phyloP scores from a whole-genome alignment of 2,888 invertebrate species.

The Scaptomyza flava region DNA sequence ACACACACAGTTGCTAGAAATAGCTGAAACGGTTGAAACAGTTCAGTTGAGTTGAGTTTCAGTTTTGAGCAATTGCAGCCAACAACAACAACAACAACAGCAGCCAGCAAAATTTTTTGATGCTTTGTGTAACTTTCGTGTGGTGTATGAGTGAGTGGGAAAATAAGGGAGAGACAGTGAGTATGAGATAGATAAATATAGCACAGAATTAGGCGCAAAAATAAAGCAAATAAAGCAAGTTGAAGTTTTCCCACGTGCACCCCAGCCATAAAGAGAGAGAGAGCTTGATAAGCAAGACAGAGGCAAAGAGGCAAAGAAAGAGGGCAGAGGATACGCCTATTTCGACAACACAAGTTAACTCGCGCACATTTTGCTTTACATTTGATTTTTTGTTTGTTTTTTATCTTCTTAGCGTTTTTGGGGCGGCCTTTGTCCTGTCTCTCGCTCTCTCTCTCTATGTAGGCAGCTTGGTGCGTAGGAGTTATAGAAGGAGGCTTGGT shows the following conservation, averaged over 20 bases:
- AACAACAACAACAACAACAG: slow-evolving; percentile 12
- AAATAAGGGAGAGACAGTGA: not conserved
- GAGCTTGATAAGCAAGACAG: no score
- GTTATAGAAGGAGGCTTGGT: not conserved
- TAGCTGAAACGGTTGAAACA: slow-evolving; percentile 44
- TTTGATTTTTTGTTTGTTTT: slow-evolving; percentile 14
- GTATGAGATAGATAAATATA: slow-evolving; percentile 16
- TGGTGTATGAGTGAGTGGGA: slow-evolving; percentile 8
- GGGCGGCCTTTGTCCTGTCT: not conserved
- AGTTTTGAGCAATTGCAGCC: slow-evolving; percentile 60
- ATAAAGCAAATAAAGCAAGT: slow-evolving; percentile 68
- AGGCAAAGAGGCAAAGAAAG: not conserved
- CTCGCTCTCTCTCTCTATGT: not conserved
- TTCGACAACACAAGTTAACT: slow-evolving; percentile 66
- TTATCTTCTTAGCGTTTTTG: slow-evolving; percentile 10
- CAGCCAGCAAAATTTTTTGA: slow-evolving; percentile 56
- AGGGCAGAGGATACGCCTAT: slow-evolving; percentile 19
- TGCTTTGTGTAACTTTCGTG: slow-evolving; percentile 65
- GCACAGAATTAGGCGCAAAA: slow-evolving; percentile 71
- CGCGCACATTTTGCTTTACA: slow-evolving; percentile 48
- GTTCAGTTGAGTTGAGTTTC: slow-evolving; percentile 30
- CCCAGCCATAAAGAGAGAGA: slow-evolving; percentile 15
- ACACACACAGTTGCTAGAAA: slow-evolving; percentile 37
- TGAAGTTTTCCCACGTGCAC: slow-evolving; percentile 55
- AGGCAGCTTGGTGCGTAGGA: slow-evolving; percentile 1